Evolutionary conservation across 2,888 invertebrate genomes (phyloP), one percentile per base, ranked within the genome.

Genomic region (Drosophila nr. fundita): DNA sequence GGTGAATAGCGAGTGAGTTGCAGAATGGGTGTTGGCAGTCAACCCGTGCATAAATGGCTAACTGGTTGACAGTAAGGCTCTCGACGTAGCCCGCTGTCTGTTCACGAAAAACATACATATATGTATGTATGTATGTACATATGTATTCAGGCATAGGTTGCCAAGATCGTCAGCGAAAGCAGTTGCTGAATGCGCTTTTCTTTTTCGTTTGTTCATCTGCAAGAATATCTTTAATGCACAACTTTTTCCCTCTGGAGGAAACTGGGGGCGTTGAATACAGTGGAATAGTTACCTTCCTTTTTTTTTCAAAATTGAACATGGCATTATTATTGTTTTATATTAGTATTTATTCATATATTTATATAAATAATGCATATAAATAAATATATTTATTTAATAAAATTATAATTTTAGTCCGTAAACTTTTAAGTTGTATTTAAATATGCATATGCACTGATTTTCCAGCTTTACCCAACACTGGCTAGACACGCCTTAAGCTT

Each of bases 121-220:
- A n/a, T n/a, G n/a, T n/a, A n/a, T n/a, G n/a, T n/a, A n/a, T n/a
- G n/a, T n/a, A n/a, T n/a, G n/a, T n/a, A 42, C 11, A 7, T 45
- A 49, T 34, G n/a, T 24, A 24, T 21, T 45, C 21, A 21, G 45
- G 21, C 32, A 66, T 29, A 42, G 54, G 55, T 27, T 27, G 32
- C 55, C 45, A 64, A 67, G 67, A 67, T 68, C 66, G 30, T 68
- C 48, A 30, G 53, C 36, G 48, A 36, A 48, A 38, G 45, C 54
- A 48, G 21, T 10, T 27, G 15, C 30, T 80, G 76, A 78, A 80
- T 78, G 80, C 80, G 68, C 62, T 78, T 76, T 78, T 78, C 72
- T 71, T 71, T 65, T 15, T 54, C 36, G 18, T 34, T 63, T 57
- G 59, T 70, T 61, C 77, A 79, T 45, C 66, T 70, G 48, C 54